phyloP scores from a whole-genome alignment of 2,797 vertebrate genomes.

The Coracias cyanogaster region DNA sequence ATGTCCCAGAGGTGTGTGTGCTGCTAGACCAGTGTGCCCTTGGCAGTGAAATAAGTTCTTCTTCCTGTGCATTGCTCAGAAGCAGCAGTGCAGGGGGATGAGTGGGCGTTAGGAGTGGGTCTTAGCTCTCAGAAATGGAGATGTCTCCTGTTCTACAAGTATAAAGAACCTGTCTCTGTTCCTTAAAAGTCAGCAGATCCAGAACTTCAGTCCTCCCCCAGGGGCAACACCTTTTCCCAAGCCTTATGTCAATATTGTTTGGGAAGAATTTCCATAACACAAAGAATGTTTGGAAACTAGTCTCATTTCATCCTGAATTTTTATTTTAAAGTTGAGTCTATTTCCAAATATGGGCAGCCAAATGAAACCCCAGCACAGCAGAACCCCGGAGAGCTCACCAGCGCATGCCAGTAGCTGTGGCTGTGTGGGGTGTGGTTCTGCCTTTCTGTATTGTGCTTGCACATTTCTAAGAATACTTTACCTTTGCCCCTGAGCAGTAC shows the following conservation, averaged over 20 bases:
- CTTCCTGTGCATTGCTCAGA: not conserved
- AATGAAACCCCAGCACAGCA: not conserved
- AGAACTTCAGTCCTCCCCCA: not conserved
- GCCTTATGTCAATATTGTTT: not conserved
- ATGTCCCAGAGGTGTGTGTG: not conserved
- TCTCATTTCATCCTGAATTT: not conserved
- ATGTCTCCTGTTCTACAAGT: not conserved
- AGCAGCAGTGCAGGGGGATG: not conserved
- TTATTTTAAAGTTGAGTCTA: not conserved
- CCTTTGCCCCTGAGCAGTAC: not conserved
- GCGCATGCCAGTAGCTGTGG: not conserved
- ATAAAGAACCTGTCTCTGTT: not conserved
- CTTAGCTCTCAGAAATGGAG: not conserved
- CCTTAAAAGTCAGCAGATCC: not conserved
- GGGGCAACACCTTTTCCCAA: not conserved
- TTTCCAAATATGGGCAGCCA: not conserved
- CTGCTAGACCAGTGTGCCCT: not conserved
- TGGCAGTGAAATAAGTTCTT: not conserved
- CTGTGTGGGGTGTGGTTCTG: fast-evolving
- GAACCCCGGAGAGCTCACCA: not conserved
- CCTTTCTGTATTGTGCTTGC: not conserved
- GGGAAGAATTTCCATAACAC: not conserved
- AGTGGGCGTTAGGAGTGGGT: not conserved
- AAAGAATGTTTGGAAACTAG: not conserved
- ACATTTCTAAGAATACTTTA: not conserved